These are phyloP conservation scores for Drosophila kohkoa DNA, from an alignment of 1,140 invertebrate genomes.

Conservation along the genomic window DNA sequence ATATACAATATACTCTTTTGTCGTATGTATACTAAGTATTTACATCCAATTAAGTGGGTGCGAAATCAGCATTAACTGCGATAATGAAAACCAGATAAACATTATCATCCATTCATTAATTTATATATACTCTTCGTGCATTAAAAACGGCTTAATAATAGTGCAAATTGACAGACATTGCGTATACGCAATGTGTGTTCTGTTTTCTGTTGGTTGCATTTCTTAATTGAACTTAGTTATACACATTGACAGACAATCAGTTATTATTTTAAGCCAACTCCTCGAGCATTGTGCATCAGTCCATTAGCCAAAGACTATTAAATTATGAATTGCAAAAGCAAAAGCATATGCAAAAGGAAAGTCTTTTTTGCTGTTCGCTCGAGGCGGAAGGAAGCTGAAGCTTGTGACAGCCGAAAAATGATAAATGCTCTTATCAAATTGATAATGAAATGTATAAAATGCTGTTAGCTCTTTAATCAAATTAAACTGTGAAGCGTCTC, in stretches of 20 bases:
- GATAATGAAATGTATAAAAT: slow-evolving; percentile 46
- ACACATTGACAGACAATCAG: slow-evolving; percentile 3
- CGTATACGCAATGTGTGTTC: slow-evolving; percentile 8
- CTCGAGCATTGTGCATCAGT: slow-evolving; percentile 20
- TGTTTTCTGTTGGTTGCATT: neutral
- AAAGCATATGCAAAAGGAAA: neutral
- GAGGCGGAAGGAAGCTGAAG: no score
- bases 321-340: slow-evolving; percentile 34
- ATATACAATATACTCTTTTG: slow-evolving; percentile 5
- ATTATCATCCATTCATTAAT: slow-evolving; percentile 28
- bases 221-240: slow-evolving; percentile 3
- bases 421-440: slow-evolving; percentile 62
- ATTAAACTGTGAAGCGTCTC: slow-evolving; percentile 46
- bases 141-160: slow-evolving; percentile 32
- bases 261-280: no score
- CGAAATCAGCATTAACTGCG: slow-evolving; percentile 23
- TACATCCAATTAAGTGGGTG: slow-evolving; percentile 33
- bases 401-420: slow-evolving; percentile 40
- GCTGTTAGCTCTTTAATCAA: slow-evolving; percentile 70
- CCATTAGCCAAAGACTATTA: slow-evolving; percentile 57
- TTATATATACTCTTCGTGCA: slow-evolving; percentile 16
- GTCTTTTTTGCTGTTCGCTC: neutral
- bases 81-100: slow-evolving; percentile 12
- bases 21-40: neutral
- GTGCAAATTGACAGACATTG: neutral